Percentiles rank a stretch among this genome's conserved stretches.
Evolutionary conservation across 1,140 invertebrate species (phyloP).

Genomic region (Eciton burchellii): DNA sequence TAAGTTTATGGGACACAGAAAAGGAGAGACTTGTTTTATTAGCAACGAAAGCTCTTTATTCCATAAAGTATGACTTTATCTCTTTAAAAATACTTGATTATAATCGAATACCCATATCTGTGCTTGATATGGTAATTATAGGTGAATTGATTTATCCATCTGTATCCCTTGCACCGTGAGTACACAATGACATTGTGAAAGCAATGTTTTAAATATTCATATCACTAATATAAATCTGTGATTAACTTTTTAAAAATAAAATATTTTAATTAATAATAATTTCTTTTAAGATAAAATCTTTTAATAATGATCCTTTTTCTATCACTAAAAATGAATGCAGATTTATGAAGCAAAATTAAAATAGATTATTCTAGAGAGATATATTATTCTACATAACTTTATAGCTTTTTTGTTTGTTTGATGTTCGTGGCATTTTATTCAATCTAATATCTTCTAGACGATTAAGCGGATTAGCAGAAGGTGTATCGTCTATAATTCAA

Average conservation of each 20-base stretch:
- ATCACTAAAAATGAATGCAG: background rate
- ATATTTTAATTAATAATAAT: background rate
- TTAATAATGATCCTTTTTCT: background rate
- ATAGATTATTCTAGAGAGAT: background rate
- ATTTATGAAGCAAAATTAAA: background rate
- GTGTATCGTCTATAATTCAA: slow-evolving; percentile 89
- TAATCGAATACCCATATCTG: slow-evolving; percentile 88
- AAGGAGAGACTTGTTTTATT: slow-evolving; percentile 92
- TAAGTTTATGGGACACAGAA: slow-evolving; percentile 95
- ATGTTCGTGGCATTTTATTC: slow-evolving; percentile 7
- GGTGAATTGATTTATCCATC: slow-evolving; percentile 93
- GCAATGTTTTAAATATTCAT: background rate
- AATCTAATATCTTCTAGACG: slow-evolving; percentile 84
- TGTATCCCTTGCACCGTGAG: slow-evolving; percentile 93
- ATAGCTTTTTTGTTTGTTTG: background rate
- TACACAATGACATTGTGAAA: slow-evolving; percentile 69
- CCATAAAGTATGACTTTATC: slow-evolving; percentile 94
- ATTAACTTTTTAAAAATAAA: background rate
- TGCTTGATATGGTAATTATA: slow-evolving; percentile 90
- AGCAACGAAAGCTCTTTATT: slow-evolving; percentile 89
- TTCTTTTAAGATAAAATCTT: background rate
- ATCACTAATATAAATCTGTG: background rate
- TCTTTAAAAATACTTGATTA: slow-evolving; percentile 90
- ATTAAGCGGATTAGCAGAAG: slow-evolving; percentile 90
- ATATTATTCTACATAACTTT: background rate